Base-by-base conservation (phyloP, 1,140 invertebrate species). In the Drosophila prosaltans region DNA sequence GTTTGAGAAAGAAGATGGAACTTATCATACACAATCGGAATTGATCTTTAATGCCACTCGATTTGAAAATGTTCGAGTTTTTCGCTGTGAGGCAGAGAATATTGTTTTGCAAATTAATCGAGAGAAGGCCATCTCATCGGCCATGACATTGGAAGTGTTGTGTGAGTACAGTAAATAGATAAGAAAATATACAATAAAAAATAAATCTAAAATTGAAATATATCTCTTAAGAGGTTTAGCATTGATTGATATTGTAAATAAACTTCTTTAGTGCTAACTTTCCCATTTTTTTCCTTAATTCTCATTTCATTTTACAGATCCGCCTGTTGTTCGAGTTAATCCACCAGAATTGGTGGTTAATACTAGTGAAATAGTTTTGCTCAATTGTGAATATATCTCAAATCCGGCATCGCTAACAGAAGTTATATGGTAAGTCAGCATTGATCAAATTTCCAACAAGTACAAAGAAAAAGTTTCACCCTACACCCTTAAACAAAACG, bases 71-170 rank as follows among this genome's bases (percentile, higher is more conserved):
- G 95, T 95, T 32, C 93, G 95, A 71, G 94, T 94, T 54, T 96
- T 98, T 74, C 94, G 95, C 43, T 98, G 97, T 90, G 94, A 95
- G 88, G 96, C 96, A 0, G 94, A 95, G 76, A 98, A 98, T 92
- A 93, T 95, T 54, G 97, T 98, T 11, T 96, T 96, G 90, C 93
- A 94, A 67, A 93, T 95, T 5, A 94, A 95, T 67, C 94, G 95
- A 9, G 95, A 96, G 73, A 95, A 95, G 72, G 95, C 96, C 0
- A 94, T 97, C 85, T 94, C 95, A 63, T 94, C 95, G 32, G 93
- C 94, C 1, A 93, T 94, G 9, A 95, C 94, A 55, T 93, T 97
- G 59, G 95, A 97, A 93, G 96, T 97, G 66, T 94, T 96, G 91
- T 97, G 97, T 97, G 95, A 96, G 96, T 96, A 16, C 16, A 16